These are phyloP conservation scores for Epizoanthus ramosus DNA, from an alignment of 92 coral and sea anemone species.

Conservation along the genomic window DNA sequence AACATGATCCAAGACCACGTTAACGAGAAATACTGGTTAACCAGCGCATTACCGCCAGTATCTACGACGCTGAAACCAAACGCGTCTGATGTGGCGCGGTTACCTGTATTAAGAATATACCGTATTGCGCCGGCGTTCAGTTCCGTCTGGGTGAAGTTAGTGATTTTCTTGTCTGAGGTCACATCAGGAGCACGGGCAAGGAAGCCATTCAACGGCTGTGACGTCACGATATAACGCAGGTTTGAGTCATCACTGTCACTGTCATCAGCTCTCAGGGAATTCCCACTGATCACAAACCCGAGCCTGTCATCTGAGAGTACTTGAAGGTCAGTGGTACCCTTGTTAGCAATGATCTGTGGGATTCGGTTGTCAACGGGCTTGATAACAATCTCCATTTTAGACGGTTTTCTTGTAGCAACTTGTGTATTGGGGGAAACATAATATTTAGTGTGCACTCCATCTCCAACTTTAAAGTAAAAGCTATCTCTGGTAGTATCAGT, in stretches of 20 bases:
- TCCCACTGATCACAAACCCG: slow-evolving; percentile 71
- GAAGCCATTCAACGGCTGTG: slow-evolving; percentile 69
- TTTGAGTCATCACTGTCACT: slow-evolving; percentile 79
- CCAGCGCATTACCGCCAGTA: slow-evolving; percentile 79
- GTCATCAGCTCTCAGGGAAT: slow-evolving; percentile 75
- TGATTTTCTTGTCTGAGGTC: slow-evolving; percentile 45
- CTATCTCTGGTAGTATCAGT: slow-evolving; percentile 84
- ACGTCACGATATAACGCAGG: slow-evolving; percentile 63
- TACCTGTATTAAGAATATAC: slow-evolving; percentile 63
- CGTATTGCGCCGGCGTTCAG: slow-evolving; percentile 58
- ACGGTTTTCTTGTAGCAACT: slow-evolving; percentile 64
- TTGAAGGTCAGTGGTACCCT: slow-evolving; percentile 84
- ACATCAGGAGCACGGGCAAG: slow-evolving; percentile 45
- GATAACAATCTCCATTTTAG: slow-evolving; percentile 61
- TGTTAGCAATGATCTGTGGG: slow-evolving; percentile 84
- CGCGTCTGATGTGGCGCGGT: slow-evolving; percentile 85
- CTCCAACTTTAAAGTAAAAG: slow-evolving; percentile 69
- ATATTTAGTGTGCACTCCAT: slow-evolving; percentile 78
- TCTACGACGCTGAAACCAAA: slow-evolving; percentile 81
- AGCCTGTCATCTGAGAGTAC: slow-evolving; percentile 60
- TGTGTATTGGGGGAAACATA: slow-evolving; percentile 74
- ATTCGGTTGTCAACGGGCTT: slow-evolving; percentile 85
- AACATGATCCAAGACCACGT: slow-evolving; percentile 92
- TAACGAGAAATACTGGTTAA: slow-evolving; percentile 76
- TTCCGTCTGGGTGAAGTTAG: slow-evolving; percentile 76